Evolutionary conservation across 2,797 vertebrate genomes (phyloP), one percentile per base, ranked within the genome.

Genomic region (Sebastes nivosus): DNA sequence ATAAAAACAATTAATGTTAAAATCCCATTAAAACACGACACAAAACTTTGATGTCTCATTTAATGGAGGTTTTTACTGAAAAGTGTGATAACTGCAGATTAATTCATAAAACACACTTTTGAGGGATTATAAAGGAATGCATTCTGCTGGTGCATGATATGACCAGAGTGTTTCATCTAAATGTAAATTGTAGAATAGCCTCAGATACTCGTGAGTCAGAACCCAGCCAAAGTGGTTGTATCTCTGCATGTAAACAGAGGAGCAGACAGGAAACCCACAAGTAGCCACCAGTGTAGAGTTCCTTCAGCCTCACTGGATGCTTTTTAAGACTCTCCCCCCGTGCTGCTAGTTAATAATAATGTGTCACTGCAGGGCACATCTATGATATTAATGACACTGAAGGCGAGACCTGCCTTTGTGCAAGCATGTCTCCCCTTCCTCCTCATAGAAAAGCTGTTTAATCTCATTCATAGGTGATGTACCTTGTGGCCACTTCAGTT

Each of bases 81-180:
- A 67, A 67, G 46, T 32, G 18, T 65, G 76, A 88, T 83, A 78
- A 79, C 50, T 20, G 54, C 64, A 81, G 82, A 90, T 87, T 79
- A 76, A 88, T 87, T 89, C 67, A 67, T 77, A 63, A 90, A 88
- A 80, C 70, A 79, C 65, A 38, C 70, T 32, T 84, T 75, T 75
- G 66, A 80, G 63, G 84, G 84, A 91, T 88, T 87, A 90, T 60
- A 59, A 75, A 74, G 61, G 58, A 76, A 76, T 67, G 60, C 32
- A 64, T 89, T 88, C 61, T 77, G 68, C 83, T n/a, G 7, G 60
- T 30, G 71, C 55, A 25, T 71, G 76, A 89, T 71, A 73, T 54
- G 60, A 84, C 67, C 67, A 8, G 68, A 65, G 75, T 77, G 46
- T 83, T 91, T 85, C 57, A 93, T 92, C 89, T 92, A 90, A 89